Evolutionary conservation across 2,888 invertebrate species (phyloP).

Genomic region (Galerucella calmariensis): DNA sequence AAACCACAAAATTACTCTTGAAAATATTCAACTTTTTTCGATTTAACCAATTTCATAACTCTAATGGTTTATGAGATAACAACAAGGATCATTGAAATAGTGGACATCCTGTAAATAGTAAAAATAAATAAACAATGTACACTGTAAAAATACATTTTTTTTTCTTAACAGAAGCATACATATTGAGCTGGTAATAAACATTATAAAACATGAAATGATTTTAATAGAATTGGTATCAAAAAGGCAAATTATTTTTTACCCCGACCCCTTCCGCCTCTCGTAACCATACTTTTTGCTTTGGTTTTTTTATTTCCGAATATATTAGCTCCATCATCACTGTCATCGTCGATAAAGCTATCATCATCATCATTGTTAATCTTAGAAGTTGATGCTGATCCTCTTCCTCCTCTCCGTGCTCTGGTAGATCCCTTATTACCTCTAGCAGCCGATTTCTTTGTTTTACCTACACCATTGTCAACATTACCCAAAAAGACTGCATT

Average conservation of each 20-base stretch:
- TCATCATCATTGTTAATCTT: not conserved
- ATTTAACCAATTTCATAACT: no score
- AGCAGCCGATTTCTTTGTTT: conserved; percentile 7
- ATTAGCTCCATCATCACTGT: not conserved
- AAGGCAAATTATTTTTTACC: conserved; percentile 1
- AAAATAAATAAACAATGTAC: no score
- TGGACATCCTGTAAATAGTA: no score
- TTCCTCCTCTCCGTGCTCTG: not conserved
- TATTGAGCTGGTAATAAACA: no score
- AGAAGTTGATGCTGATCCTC: conserved; percentile 1
- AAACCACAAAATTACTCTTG: no score
- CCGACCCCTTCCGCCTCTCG: not conserved
- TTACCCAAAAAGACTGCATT: conserved; percentile 10
- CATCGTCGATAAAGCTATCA: not conserved
- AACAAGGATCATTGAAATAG: no score
- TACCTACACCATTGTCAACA: conserved; percentile 7
- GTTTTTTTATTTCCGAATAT: not conserved
- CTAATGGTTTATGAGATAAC: no score
- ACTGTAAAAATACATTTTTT: no score
- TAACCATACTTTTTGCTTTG: not conserved
- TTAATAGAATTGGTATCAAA: not conserved
- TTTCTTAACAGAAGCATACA: no score
- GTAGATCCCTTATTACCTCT: not conserved
- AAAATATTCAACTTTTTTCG: no score
- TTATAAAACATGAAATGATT: not conserved